Evolutionary conservation across 2,797 vertebrate species (phyloP), one percentile per base, ranked within the genome.

Genomic region (Mustela erminea): DNA sequence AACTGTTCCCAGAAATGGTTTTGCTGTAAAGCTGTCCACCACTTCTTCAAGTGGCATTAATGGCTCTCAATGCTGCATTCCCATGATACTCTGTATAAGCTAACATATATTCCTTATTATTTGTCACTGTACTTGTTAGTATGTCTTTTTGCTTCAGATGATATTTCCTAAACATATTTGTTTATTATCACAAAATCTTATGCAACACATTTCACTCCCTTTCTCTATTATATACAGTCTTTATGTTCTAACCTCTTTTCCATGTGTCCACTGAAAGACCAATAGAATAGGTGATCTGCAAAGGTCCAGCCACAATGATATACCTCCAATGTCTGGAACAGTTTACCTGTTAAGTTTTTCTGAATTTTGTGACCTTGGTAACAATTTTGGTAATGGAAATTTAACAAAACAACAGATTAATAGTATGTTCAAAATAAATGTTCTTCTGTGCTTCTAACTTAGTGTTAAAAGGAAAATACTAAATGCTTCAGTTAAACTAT

Each of bases 381-480:
- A 89, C 58, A 89, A 43, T 89, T 93, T 91, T 87, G 17, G 60
- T 95, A 75, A 87, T 91, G 18, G 25, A 89, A 87, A 66, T 84
- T 95, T 86, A 84, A 87, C 29, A 83, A 91, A 94, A 85, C 54
- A 46, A 72, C 92, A 92, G 41, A 54, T 75, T 90, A 66, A n/a
- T 82, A 93, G 14, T 72, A 38, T 93, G 41, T 90, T 68, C 80
- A 86, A 95, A 95, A 49, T 68, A 75, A 93, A 68, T 93, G 12
- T 86, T 84, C 13, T n/a, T 70, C 25, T 92, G 3, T 84, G 7
- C 87, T 93, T 56, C 43, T 64, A 58, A 94, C 14, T 75, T 91
- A 64, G 21, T 72, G 27, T 78, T 86, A 87, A 92, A 96, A 92
- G 78, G 77, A 96, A 95, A 95, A 41, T 66, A 90, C 8, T 54